Evolutionary conservation across 1,140 invertebrate species (phyloP).

Genomic region (Ceratoteleas bidentatus): DNA sequence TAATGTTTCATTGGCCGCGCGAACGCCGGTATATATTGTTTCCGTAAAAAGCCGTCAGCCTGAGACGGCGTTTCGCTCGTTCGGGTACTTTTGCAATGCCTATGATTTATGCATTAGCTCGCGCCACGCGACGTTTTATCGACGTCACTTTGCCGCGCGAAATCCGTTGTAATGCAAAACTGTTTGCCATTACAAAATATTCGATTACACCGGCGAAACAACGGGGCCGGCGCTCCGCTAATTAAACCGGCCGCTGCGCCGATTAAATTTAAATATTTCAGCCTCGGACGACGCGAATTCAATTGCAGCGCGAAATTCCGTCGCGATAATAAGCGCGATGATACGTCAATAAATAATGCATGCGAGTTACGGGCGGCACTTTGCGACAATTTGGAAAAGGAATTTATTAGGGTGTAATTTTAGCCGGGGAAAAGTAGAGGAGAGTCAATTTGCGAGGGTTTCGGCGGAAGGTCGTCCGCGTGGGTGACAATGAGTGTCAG

Average conservation of each 20-base stretch:
- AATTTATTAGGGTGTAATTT: too few species aligned
- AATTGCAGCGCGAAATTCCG: background rate
- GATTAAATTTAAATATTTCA: constrained; percentile 9
- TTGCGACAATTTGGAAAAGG: too few species aligned
- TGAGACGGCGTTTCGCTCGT: constrained; percentile 33
- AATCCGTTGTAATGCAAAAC: constrained; percentile 14
- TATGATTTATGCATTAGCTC: constrained; percentile 44
- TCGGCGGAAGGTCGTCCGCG: too few species aligned
- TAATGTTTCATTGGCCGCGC: constrained; percentile 40
- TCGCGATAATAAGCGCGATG: too few species aligned
- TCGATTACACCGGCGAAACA: constrained; percentile 2
- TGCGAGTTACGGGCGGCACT: too few species aligned
- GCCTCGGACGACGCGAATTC: background rate
- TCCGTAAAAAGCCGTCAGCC: constrained; percentile 37
- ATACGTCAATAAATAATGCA: too few species aligned
- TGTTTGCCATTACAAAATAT: constrained; percentile 16
- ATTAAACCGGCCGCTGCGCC: constrained; percentile 1
- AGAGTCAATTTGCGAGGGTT: too few species aligned
- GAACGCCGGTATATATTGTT: constrained; percentile 53
- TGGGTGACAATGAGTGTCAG: too few species aligned
- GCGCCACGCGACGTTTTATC: constrained; percentile 27
- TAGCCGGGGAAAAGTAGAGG: too few species aligned
- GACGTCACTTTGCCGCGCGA: constrained; percentile 17
- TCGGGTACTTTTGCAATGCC: constrained; percentile 28
- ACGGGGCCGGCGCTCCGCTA: background rate